Evolutionary conservation across 1,140 invertebrate genomes (phyloP).

Genomic region (Oedothorax gibbosus): DNA sequence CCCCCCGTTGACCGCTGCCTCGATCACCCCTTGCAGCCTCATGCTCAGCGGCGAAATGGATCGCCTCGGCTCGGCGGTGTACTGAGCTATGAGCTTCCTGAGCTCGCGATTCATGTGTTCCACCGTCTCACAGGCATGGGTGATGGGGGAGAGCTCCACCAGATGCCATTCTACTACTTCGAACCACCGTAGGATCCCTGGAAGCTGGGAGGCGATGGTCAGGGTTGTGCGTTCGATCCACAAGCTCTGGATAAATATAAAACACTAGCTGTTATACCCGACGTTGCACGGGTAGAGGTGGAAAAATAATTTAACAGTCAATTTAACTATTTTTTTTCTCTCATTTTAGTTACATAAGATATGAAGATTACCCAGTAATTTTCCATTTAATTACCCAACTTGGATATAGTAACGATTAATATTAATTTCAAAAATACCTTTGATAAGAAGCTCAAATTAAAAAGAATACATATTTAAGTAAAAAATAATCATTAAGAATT

Average conservation of each 20-base stretch:
- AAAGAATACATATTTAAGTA: no score
- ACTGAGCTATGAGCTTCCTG: slow-evolving; percentile 80
- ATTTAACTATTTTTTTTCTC: no score
- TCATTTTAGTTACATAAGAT: no score
- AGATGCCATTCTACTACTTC: slow-evolving; percentile 84
- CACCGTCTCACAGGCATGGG: slow-evolving; percentile 94
- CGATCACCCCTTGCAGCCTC: slow-evolving; percentile 89
- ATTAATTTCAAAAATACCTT: no score
- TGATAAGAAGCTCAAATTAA: no score
- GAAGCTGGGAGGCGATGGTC: slow-evolving; percentile 83
- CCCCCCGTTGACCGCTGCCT: slow-evolving; percentile 96
- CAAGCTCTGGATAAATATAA: slow-evolving; percentile 74
- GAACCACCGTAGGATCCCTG: slow-evolving; percentile 95
- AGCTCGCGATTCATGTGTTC: slow-evolving; percentile 87
- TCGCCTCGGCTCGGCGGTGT: slow-evolving; percentile 78
- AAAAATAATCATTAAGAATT: no score
- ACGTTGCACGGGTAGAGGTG: no score
- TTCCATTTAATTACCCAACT: no score
- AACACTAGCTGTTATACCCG: no score
- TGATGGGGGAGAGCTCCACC: slow-evolving; percentile 88
- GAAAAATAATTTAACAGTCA: no score
- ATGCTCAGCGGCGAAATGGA: slow-evolving; percentile 93
- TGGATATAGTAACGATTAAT: no score
- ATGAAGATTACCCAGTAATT: no score
- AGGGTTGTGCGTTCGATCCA: slow-evolving; percentile 96